phyloP scores from a whole-genome alignment of 2,888 invertebrate genomes.

The Catocala nupta region DNA sequence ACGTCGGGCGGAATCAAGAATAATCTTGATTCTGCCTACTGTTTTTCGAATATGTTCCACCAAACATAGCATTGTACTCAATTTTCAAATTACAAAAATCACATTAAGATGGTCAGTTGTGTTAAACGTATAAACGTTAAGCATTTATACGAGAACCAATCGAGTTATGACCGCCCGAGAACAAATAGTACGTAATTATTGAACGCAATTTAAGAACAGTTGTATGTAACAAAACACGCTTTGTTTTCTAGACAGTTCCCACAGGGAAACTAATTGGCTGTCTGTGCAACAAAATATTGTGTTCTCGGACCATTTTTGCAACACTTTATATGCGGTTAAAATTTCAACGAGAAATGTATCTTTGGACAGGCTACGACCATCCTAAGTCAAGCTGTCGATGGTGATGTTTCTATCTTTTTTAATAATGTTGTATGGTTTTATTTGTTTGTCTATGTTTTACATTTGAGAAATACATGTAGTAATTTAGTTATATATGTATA shows the following conservation, averaged over 20 bases:
- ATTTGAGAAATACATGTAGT: too few species aligned
- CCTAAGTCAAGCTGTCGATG: constrained; percentile 20
- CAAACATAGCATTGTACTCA: too few species aligned
- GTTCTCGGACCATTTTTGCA: constrained; percentile 74
- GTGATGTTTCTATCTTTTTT: constrained; percentile 44
- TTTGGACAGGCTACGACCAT: constrained; percentile 13
- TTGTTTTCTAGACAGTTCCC: constrained; percentile 85
- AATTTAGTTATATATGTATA: too few species aligned
- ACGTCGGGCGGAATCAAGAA: too few species aligned
- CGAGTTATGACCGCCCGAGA: constrained; percentile 41
- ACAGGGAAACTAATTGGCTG: constrained; percentile 83
- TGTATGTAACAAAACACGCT: constrained; percentile 81
- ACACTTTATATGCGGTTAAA: constrained; percentile 66
- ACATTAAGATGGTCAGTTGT: neutral
- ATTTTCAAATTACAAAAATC: too few species aligned
- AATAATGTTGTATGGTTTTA: constrained; percentile 2
- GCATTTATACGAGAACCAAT: neutral
- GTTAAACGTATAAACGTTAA: neutral
- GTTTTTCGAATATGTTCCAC: too few species aligned
- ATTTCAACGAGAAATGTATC: constrained; percentile 42
- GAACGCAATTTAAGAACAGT: constrained; percentile 72
- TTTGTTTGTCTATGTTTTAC: neutral
- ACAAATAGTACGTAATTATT: constrained; percentile 63
- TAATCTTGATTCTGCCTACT: too few species aligned
- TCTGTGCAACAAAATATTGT: constrained; percentile 80